These are phyloP conservation scores for Sardinella longiceps DNA, from an alignment of 2,797 vertebrate genomes.

Conservation along the genomic window DNA sequence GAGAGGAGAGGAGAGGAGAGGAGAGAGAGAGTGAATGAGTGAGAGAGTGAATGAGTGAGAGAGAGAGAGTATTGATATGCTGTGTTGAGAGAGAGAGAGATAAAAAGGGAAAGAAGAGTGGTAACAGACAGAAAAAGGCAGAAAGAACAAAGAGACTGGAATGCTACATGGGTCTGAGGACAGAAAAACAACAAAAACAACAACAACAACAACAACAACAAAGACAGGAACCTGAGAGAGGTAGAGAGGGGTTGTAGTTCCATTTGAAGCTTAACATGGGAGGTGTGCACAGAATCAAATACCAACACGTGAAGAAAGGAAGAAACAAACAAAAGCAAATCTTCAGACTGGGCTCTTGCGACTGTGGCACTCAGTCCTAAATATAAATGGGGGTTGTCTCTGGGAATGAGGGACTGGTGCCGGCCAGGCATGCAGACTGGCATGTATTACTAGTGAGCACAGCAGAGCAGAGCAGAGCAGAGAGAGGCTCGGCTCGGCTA, in stretches of 20 bases:
- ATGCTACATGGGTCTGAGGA: not conserved
- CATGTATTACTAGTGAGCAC: not conserved
- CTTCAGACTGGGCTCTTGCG: not conserved
- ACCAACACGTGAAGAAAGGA: not conserved
- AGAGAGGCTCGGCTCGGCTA: too few species aligned
- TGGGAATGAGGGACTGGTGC: not conserved
- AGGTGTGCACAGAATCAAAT: not conserved
- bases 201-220: too few species aligned
- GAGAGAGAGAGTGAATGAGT: not conserved
- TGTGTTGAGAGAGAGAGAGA: not conserved
- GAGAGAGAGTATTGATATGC: not conserved
- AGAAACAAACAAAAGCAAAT: not conserved
- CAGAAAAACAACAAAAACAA: too few species aligned
- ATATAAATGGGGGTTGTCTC: not conserved
- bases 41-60: not conserved
- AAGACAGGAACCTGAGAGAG: not conserved
- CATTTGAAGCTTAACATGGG: not conserved
- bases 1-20: too few species aligned
- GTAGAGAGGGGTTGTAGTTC: not conserved
- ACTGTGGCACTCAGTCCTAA: not conserved
- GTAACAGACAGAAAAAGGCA: not conserved
- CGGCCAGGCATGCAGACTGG: not conserved
- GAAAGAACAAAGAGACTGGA: not conserved
- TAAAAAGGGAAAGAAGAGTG: conserved; percentile 46
- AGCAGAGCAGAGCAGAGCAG: not conserved